Evolutionary conservation across 2,797 vertebrate genomes (phyloP).

Genomic region (Esox lucius): DNA sequence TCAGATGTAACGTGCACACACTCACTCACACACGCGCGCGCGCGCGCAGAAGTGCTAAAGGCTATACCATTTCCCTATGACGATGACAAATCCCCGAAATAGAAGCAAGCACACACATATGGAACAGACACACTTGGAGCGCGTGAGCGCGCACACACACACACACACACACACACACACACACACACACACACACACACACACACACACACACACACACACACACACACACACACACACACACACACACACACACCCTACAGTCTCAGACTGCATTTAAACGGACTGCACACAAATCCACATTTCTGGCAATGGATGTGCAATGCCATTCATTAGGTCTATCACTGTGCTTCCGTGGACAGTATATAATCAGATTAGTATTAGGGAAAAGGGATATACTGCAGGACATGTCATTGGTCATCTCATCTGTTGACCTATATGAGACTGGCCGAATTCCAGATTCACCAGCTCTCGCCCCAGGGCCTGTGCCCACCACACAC

Average conservation of each 20-base stretch:
- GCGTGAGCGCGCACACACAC: constrained; percentile 11
- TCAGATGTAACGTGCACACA: neutral
- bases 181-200: neutral
- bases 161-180: constrained; percentile 1
- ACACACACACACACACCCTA: constrained; percentile 6
- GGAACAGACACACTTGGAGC: neutral
- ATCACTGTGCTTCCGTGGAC: constrained; percentile 38
- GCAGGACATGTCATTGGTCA: constrained; percentile 44
- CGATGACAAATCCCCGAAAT: constrained; percentile 35
- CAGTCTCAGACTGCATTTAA: neutral
- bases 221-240: neutral
- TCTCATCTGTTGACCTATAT: constrained; percentile 70
- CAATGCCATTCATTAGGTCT: constrained; percentile 54
- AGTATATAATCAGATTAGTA: constrained; percentile 49
- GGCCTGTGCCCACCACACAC: constrained; percentile 44
- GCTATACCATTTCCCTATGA: constrained; percentile 30
- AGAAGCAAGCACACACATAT: constrained; percentile 7
- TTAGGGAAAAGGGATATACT: constrained; percentile 48
- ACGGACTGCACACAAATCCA: constrained; percentile 27
- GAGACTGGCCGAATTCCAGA: constrained; percentile 70
- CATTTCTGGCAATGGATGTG: constrained; percentile 39
- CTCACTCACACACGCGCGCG: neutral
- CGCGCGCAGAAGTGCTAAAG: constrained; percentile 21
- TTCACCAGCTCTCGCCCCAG: constrained; percentile 59
- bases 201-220: constrained; percentile 9